Evolutionary conservation across 2,888 invertebrate species (phyloP).

Genomic region (Agrochola litura): DNA sequence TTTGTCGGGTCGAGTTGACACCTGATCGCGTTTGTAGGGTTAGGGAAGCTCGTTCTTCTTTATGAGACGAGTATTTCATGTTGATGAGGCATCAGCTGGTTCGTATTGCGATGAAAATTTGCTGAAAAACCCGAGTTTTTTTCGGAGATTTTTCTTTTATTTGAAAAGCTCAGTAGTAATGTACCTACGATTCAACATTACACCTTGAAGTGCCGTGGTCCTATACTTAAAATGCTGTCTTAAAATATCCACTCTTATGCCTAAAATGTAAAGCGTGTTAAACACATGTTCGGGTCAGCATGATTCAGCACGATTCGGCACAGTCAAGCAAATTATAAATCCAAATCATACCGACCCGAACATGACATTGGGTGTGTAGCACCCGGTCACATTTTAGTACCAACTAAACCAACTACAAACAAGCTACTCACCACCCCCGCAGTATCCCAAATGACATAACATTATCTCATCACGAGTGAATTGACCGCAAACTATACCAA

Average conservation of each 20-base stretch:
- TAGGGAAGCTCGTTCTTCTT: slow-evolving; percentile 37
- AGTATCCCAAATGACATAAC: slow-evolving; percentile 14
- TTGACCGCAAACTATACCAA: slow-evolving; percentile 48
- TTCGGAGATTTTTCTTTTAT: not conserved
- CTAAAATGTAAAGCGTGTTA: not conserved
- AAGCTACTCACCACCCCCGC: not conserved
- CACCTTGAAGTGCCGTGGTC: not conserved
- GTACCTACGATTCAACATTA: slow-evolving; percentile 8
- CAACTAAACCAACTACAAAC: not conserved
- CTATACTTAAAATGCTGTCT: not conserved
- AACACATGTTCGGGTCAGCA: too few relatives aligned
- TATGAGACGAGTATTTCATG: slow-evolving; percentile 60
- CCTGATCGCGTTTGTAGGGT: slow-evolving; percentile 64
- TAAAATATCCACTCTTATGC: too few relatives aligned
- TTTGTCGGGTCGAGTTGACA: slow-evolving; percentile 60
- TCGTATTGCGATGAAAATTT: slow-evolving; percentile 33
- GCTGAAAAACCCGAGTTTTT: not conserved
- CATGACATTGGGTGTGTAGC: not conserved
- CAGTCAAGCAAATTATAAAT: not conserved
- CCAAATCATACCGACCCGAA: not conserved
- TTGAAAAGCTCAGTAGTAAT: not conserved
- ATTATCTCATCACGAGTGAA: slow-evolving; percentile 31
- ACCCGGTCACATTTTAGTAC: not conserved
- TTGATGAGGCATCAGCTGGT: slow-evolving; percentile 51
- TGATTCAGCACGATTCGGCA: not conserved